Conservation (phyloP, 2,888 invertebrate genomes). For the Tyria jacobaeae region DNA sequence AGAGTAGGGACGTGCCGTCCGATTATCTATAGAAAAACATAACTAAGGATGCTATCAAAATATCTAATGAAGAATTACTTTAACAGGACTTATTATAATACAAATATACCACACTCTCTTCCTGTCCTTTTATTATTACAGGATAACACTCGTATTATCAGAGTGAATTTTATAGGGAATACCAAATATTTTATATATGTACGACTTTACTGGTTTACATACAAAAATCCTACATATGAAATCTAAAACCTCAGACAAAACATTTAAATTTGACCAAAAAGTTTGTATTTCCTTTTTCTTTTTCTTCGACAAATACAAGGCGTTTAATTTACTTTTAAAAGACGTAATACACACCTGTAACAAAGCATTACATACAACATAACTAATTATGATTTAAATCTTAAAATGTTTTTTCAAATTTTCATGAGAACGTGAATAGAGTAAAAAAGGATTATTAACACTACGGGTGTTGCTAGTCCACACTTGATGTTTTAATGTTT, state of each 20-base stretch:
- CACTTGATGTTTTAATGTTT: too few relatives aligned
- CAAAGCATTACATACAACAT: neutral
- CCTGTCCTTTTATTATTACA: slow-evolving; percentile 3
- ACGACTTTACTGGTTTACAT: too few relatives aligned
- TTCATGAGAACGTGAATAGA: too few relatives aligned
- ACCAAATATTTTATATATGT: too few relatives aligned
- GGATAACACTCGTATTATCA: too few relatives aligned
- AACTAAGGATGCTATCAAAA: neutral
- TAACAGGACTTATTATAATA: neutral
- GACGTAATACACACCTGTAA: neutral
- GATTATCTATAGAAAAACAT: neutral
- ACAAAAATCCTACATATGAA: too few relatives aligned
- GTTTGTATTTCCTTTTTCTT: neutral
- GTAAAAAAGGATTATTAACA: too few relatives aligned
- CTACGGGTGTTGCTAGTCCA: too few relatives aligned
- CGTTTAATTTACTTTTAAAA: neutral
- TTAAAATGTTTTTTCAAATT: too few relatives aligned
- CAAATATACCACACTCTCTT: neutral
- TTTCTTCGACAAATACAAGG: neutral
- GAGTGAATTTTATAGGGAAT: too few relatives aligned
- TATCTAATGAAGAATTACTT: neutral
- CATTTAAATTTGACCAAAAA: neutral
- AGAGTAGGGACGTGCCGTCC: too few relatives aligned
- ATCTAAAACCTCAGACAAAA: neutral
- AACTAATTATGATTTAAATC: neutral